A percentile compares a stretch with the other conserved stretches of the same genome.
phyloP scores from a whole-genome alignment of 2,113 vertebrate genomes.

The Polyodon spathula region DNA sequence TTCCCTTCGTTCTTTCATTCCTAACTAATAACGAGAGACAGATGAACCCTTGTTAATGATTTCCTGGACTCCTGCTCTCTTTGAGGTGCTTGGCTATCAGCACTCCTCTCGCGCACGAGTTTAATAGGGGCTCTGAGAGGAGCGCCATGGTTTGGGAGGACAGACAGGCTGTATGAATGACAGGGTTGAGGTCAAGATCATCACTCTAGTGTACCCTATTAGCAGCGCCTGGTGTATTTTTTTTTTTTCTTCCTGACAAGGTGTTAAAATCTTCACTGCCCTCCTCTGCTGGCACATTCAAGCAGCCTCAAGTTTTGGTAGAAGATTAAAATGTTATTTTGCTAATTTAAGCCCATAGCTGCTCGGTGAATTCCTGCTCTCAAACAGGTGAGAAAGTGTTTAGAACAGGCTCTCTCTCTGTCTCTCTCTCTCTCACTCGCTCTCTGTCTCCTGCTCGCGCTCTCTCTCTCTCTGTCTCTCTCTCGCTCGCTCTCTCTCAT shows the following conservation, averaged over 20 bases:
- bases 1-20: slow-evolving; percentile 5
- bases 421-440: too few species aligned
- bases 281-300: slow-evolving; percentile 40
- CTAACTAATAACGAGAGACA: slow-evolving; percentile 27
- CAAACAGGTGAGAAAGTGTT: neutral
- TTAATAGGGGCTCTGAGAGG: slow-evolving; percentile 5
- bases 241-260: slow-evolving; percentile 43
- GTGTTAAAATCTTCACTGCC: slow-evolving; percentile 52
- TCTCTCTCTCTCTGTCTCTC: too few species aligned
- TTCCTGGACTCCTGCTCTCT: slow-evolving; percentile 27
- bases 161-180: slow-evolving; percentile 28
- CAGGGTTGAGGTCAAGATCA: slow-evolving; percentile 42
- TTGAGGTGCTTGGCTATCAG: neutral
- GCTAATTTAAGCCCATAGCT: slow-evolving; percentile 68
- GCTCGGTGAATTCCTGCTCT: slow-evolving; percentile 4
- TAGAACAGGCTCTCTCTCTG: too few species aligned
- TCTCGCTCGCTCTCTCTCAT: too few species aligned
- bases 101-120: neutral
- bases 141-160: slow-evolving; percentile 28
- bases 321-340: slow-evolving; percentile 68
- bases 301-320: too few species aligned
- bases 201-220: slow-evolving; percentile 50
- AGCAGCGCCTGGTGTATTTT: slow-evolving; percentile 31
- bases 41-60: slow-evolving; percentile 23
- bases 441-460: too few species aligned